Evolutionary conservation across 2,888 invertebrate genomes (phyloP).

Genomic region (Boloria euphrosyne): DNA sequence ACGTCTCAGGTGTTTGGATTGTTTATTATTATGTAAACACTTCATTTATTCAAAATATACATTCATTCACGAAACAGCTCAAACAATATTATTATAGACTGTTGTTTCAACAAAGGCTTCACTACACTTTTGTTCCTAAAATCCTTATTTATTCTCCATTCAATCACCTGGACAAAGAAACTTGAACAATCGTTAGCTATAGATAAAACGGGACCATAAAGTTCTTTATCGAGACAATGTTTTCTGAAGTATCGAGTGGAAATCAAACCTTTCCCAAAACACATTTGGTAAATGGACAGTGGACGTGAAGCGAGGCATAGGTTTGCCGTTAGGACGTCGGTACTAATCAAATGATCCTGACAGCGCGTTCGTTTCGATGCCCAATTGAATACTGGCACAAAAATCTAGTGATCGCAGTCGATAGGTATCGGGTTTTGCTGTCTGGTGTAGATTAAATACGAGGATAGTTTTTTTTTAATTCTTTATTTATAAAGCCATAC

Average conservation of each 20-base stretch:
- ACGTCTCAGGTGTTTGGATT: no score
- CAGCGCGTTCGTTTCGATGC: conserved; percentile 37
- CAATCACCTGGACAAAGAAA: conserved; percentile 17
- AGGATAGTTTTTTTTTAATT: no score
- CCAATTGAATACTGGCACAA: conserved; percentile 45
- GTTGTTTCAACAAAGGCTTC: not conserved
- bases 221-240: conserved; percentile 21
- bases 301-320: conserved; percentile 42
- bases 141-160: not conserved
- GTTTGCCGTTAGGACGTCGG: conserved; percentile 33
- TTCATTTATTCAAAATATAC: not conserved
- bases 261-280: conserved; percentile 45
- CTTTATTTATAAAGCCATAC: no score
- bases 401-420: conserved; percentile 30
- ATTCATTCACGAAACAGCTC: no score
- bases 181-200: not conserved
- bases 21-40: not conserved
- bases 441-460: not conserved
- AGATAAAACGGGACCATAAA: conserved; percentile 11
- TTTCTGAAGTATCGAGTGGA: conserved; percentile 23
- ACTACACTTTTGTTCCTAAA: conserved; percentile 1
- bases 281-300: conserved; percentile 55
- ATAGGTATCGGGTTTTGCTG: conserved; percentile 26
- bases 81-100: not conserved
- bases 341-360: conserved; percentile 54